phyloP scores from a whole-genome alignment of 2,797 vertebrate genomes.

The Allobates femoralis region DNA sequence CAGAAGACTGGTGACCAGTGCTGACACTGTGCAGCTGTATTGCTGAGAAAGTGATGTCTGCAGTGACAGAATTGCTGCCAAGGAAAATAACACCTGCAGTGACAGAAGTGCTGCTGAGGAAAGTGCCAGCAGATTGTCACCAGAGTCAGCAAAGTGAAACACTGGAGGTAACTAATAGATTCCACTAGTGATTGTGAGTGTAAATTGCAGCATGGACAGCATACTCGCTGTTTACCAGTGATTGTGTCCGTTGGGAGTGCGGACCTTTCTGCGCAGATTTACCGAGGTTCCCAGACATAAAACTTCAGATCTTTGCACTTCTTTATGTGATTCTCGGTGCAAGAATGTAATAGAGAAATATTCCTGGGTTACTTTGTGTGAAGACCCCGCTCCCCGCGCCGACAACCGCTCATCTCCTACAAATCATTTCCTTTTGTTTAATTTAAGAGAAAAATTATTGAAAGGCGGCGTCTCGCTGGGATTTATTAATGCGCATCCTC shows the following conservation, averaged over 20 bases:
- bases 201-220: too few species aligned
- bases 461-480: conserved; percentile 92
- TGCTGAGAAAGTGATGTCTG: too few species aligned
- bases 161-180: too few species aligned
- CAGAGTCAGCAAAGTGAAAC: too few species aligned
- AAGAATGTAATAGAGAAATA: conserved; percentile 67
- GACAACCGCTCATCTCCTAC: conserved; percentile 68
- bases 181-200: too few species aligned
- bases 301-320: conserved; percentile 14
- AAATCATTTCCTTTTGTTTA: conserved; percentile 77
- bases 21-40: too few species aligned
- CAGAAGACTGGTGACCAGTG: too few species aligned
- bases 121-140: too few species aligned
- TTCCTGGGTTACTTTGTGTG: conserved; percentile 73
- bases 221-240: too few species aligned
- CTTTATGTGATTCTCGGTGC: conserved; percentile 61
- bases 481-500: conserved; percentile 97
- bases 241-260: neutral
- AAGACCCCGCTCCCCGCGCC: conserved; percentile 57
- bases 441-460: conserved; percentile 88
- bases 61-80: too few species aligned
- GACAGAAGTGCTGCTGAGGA: too few species aligned
- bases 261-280: neutral
- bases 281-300: conserved; percentile 15
- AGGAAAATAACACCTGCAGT: too few species aligned